A percentile compares a stretch with the other conserved stretches of the same genome.
Evolutionary conservation across 2,888 invertebrate genomes (phyloP).

Genomic region (Eumacrocentrus americanus): DNA sequence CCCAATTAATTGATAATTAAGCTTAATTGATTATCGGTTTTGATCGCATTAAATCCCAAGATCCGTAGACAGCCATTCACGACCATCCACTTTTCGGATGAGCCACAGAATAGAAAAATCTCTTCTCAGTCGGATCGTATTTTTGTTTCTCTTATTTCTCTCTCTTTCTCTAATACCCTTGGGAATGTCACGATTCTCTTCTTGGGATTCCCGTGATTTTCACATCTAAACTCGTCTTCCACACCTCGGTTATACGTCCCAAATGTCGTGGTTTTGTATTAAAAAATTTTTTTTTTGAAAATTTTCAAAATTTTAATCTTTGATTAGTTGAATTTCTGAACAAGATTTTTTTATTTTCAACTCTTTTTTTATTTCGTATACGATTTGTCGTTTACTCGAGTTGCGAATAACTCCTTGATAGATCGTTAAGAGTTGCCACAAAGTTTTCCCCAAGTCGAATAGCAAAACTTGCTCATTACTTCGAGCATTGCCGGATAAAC

Average conservation of each 20-base stretch:
- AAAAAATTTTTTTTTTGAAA: no score
- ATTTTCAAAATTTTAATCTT: no score
- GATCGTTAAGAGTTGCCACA: no score
- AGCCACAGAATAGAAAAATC: slow-evolving; percentile 26
- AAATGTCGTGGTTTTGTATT: neutral
- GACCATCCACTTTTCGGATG: slow-evolving; percentile 29
- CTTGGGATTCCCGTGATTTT: no score
- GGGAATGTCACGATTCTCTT: slow-evolving; percentile 16
- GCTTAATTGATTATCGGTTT: slow-evolving; percentile 36
- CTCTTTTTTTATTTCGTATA: no score
- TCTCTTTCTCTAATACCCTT: slow-evolving; percentile 55
- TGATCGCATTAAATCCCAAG: slow-evolving; percentile 37
- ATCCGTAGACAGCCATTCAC: slow-evolving; percentile 29
- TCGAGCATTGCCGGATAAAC: no score
- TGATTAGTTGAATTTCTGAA: no score
- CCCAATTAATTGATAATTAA: slow-evolving; percentile 27
- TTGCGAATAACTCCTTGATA: no score
- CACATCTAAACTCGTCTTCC: slow-evolving; percentile 57
- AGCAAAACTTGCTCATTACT: neutral
- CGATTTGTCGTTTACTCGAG: no score
- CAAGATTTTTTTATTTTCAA: no score
- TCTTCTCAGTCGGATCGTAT: slow-evolving; percentile 5
- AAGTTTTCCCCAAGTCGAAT: slow-evolving; percentile 1
- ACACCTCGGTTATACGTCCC: slow-evolving; percentile 7
- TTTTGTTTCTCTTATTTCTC: neutral